Evolutionary conservation across 2,888 invertebrate genomes (phyloP).

Genomic region (Drosophila imparisetae): DNA sequence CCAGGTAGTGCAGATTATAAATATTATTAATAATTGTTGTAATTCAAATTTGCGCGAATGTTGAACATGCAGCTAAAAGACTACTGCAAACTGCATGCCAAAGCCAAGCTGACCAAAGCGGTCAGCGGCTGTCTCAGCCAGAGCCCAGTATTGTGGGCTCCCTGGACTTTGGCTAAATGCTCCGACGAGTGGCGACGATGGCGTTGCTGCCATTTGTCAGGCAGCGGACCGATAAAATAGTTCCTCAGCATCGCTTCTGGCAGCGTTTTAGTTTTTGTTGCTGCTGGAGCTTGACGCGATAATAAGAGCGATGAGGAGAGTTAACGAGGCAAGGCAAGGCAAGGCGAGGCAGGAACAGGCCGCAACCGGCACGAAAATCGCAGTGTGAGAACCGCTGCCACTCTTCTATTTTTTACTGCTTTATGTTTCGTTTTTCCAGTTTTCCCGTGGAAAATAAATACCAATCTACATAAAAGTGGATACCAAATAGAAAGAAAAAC

Average conservation of each 20-base stretch:
- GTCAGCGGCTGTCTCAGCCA: conserved; percentile 32
- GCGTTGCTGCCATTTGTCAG: conserved; percentile 75
- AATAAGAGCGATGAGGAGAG: conserved; percentile 77
- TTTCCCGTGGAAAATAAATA: conserved; percentile 78
- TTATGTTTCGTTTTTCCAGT: conserved; percentile 38
- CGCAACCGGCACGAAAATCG: conserved; percentile 28
- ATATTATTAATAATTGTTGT: neutral
- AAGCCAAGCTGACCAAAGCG: conserved; percentile 21
- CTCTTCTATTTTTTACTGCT: conserved; percentile 25
- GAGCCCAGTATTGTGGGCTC: conserved; percentile 37
- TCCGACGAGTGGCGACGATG: conserved; percentile 48
- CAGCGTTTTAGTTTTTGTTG: conserved; percentile 48
- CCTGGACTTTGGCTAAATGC: conserved; percentile 69
- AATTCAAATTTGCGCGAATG: neutral
- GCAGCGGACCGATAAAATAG: conserved; percentile 75
- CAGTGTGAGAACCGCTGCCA: conserved; percentile 70
- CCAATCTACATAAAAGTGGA: conserved; percentile 80
- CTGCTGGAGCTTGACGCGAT: conserved; percentile 70
- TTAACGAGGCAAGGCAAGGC: conserved; percentile 46
- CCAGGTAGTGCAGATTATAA: neutral
- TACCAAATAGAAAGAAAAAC: conserved; percentile 70
- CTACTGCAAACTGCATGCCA: neutral
- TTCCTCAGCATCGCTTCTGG: conserved; percentile 54
- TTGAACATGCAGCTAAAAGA: neutral
- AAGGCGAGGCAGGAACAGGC: conserved; percentile 14